Conservation (phyloP, 2,888 invertebrate genomes). For the Cacoxenus indagator region DNA sequence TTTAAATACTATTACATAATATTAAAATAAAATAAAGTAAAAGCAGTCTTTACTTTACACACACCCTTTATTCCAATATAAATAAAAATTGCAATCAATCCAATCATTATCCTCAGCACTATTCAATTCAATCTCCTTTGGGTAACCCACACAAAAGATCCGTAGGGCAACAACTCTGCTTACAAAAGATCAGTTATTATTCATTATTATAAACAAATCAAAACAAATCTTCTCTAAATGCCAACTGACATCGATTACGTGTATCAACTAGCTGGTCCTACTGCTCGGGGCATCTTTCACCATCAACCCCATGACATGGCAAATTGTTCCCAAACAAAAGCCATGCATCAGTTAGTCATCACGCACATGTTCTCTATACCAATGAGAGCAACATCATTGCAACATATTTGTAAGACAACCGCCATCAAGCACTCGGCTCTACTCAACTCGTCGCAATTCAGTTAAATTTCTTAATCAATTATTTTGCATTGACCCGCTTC, state of each 20-base stretch:
- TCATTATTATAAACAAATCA: conserved; percentile 10
- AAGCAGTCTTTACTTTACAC: no score
- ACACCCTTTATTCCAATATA: no score
- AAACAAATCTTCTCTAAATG: conserved; percentile 12
- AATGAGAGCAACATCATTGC: background rate
- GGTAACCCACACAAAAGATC: no score
- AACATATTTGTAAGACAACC: background rate
- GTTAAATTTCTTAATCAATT: conserved; percentile 45
- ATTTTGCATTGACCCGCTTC: conserved; percentile 29
- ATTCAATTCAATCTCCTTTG: background rate
- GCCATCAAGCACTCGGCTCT: background rate
- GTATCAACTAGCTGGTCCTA: background rate
- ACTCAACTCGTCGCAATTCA: conserved; percentile 37
- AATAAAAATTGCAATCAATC: no score
- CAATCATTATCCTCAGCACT: no score
- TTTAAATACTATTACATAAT: no score
- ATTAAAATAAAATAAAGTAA: no score
- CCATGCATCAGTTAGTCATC: background rate
- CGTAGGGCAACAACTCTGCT: no score
- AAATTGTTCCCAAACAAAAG: background rate
- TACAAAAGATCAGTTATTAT: background rate
- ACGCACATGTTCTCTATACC: conserved; percentile 10
- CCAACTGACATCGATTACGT: background rate
- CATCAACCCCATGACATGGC: background rate
- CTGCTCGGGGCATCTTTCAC: background rate